Evolutionary conservation across 2,797 vertebrate genomes (phyloP), one percentile per base, ranked within the genome.

Genomic region (Chelon labrosus): DNA sequence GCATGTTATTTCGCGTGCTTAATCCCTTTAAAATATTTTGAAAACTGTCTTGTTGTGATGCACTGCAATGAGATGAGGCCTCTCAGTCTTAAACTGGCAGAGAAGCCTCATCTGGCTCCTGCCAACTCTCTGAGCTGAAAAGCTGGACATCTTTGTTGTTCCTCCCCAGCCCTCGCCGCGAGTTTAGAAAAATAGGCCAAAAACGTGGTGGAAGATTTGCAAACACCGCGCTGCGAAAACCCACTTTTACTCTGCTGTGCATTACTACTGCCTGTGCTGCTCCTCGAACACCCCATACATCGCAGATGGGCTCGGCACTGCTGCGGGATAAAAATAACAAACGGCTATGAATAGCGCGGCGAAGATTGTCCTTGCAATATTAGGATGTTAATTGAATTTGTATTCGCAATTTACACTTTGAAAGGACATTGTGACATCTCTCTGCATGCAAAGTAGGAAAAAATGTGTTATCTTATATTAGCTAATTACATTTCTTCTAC

Each of bases 401-500:
- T 71, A 80, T 79, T 79, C 37, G 61, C 52, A 65, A 80, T 79
- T 77, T 78, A 73, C 37, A 66, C 59, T 85, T 84, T 80, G 61
- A 89, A 79, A 86, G 85, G 86, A 83, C 82, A 85, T 65, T 75
- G 83, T 65, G 61, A 54, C 79, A 77, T 75, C 73, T 84, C 63
- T 44, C 79, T 66, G 81, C 80, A 90, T 88, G 79, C 86, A 86
- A 90, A 90, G 80, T 19, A 75, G 85, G 57, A 16, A 41, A 66
- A 79, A 79, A 77, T 0, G 38, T 70, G 64, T 81, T 86, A 80
- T 91, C 86, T 87, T 80, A 83, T 83, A 64, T 81, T 20, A 54
- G 73, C 60, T 92, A 90, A 93, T 93, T 91, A 76, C 77, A 90
- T 93, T 92, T 83, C 65, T 68, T 80, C 55, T 80, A 74, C 77